A percentile compares a stretch with the other conserved stretches of the same genome.
phyloP scores from a whole-genome alignment of 1,140 invertebrate genomes.

The Calycopis cecrops region DNA sequence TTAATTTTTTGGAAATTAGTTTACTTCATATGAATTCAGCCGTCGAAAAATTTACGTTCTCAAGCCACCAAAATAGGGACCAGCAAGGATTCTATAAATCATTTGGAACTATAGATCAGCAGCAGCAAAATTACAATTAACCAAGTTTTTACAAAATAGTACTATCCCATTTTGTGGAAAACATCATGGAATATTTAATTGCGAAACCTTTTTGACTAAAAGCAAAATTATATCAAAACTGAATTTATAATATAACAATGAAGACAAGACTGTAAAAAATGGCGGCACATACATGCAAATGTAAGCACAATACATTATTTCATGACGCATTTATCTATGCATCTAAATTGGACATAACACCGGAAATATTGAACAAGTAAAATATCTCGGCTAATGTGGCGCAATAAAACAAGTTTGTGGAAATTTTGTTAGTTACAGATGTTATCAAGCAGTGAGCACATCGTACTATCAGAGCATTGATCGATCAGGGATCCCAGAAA shows the following conservation, averaged over 20 bases:
- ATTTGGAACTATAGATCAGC: conserved; percentile 8
- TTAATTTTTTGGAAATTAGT: conserved; percentile 26
- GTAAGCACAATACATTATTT: conserved; percentile 15
- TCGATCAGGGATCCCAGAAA: conserved; percentile 26
- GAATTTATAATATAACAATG: conserved; percentile 18
- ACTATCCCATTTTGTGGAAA: conserved; percentile 14
- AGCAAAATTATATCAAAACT: background rate
- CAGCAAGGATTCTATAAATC: background rate
- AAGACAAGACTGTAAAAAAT: conserved; percentile 13
- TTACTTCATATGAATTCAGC: conserved; percentile 22
- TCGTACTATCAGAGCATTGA: conserved; percentile 34
- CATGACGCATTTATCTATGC: conserved; percentile 4
- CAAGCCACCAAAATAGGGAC: conserved; percentile 5
- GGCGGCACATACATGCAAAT: conserved; percentile 8
- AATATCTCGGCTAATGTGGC: conserved; percentile 4
- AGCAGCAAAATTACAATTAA: background rate
- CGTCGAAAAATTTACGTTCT: conserved; percentile 13
- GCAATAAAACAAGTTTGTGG: conserved; percentile 14
- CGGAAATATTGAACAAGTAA: background rate
- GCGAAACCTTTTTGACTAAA: conserved; percentile 18
- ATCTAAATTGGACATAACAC: conserved; percentile 2
- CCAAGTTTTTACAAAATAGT: conserved; percentile 3
- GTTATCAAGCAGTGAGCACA: conserved; percentile 19
- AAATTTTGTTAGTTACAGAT: conserved; percentile 17
- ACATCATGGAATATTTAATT: conserved; percentile 22